Evolutionary conservation across 2,113 vertebrate species (phyloP).

Genomic region (Peucedramus taeniatus): DNA sequence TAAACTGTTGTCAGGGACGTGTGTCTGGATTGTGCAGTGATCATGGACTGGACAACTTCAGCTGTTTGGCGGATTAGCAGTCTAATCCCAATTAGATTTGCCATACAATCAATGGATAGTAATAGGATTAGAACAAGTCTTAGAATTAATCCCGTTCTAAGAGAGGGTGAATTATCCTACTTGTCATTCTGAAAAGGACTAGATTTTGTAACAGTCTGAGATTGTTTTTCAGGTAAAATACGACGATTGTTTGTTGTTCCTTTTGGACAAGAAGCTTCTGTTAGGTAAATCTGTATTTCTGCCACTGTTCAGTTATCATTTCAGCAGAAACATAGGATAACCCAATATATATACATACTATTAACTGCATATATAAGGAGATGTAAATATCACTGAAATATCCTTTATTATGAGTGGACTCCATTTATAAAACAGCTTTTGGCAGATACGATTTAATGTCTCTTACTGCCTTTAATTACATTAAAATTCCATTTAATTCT

Average conservation of each 20-base stretch:
- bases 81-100: background rate
- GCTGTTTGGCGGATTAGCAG: background rate
- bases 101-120: background rate
- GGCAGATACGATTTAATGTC: background rate
- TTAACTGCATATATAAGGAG: background rate
- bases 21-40: background rate
- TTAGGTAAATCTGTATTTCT: background rate
- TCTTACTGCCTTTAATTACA: background rate
- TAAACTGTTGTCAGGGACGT: background rate
- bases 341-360: background rate
- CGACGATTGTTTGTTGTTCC: background rate
- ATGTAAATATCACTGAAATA: background rate
- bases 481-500: background rate
- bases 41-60: background rate
- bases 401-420: background rate
- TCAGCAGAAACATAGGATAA: background rate
- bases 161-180: background rate
- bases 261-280: background rate
- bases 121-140: background rate
- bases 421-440: background rate
- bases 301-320: background rate
- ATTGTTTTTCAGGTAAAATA: background rate
- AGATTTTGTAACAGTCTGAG: background rate
- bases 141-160: background rate
- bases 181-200: background rate